Evolutionary conservation across 2,797 vertebrate species (phyloP).

Genomic region (Lerista edwardsae): DNA sequence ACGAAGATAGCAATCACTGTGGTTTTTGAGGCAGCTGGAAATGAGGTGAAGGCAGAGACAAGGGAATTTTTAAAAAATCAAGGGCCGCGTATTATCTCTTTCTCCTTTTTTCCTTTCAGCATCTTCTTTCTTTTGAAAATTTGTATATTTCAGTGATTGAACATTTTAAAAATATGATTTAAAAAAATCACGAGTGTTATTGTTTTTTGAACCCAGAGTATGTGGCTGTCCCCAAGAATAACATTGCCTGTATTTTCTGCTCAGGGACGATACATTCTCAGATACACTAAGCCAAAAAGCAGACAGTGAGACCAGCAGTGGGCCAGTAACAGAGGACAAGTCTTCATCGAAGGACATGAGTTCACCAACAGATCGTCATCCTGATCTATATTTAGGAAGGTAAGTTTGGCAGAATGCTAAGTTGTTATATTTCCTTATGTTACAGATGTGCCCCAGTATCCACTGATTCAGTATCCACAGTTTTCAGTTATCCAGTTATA

Average conservation of each 20-base stretch:
- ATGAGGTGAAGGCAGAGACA: background rate
- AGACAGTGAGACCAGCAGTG: conserved; percentile 97
- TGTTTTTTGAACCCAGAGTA: conserved; percentile 18
- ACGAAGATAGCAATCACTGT: background rate
- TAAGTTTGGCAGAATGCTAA: conserved; percentile 54
- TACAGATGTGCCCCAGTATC: no score
- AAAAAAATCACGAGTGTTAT: conserved; percentile 9
- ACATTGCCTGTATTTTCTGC: conserved; percentile 36
- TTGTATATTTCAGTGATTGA: no score
- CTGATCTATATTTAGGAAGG: conserved; percentile 89
- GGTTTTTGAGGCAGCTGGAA: conserved; percentile 32
- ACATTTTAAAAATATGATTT: background rate
- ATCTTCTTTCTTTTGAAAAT: no score
- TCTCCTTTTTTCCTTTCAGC: no score
- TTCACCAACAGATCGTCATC: conserved; percentile 88
- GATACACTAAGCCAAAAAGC: conserved; percentile 98
- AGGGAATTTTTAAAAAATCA: background rate
- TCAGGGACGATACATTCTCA: conserved; percentile 96
- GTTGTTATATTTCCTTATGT: background rate
- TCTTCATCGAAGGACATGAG: conserved; percentile 90
- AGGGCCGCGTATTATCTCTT: background rate
- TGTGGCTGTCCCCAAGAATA: background rate
- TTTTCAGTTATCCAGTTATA: no score
- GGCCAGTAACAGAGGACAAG: conserved; percentile 91
- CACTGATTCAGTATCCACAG: no score